Percentiles rank a stretch among this genome's conserved stretches.
These are phyloP conservation scores for Rosalia funebris DNA, from an alignment of 2,888 invertebrate species.

Conservation along the genomic window DNA sequence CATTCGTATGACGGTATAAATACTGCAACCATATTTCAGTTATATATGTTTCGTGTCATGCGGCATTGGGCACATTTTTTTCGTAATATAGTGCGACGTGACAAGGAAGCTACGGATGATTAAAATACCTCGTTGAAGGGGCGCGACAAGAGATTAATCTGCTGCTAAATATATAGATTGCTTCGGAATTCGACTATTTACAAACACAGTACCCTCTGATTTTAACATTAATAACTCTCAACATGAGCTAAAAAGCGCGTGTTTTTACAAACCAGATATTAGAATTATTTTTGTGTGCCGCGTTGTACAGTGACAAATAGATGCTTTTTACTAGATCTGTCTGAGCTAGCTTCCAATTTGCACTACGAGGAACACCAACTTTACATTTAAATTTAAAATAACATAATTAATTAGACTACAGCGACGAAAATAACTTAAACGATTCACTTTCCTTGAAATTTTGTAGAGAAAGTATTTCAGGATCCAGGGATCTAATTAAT, in stretches of 20 bases:
- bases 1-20: conserved; percentile 31
- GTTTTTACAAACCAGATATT: conserved; percentile 40
- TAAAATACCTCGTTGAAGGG: conserved; percentile 59
- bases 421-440: conserved; percentile 12
- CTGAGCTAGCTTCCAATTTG: conserved; percentile 41
- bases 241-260: conserved; percentile 54
- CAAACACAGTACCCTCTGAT: conserved; percentile 58
- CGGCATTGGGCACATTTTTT: conserved; percentile 53
- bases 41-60: conserved; percentile 36
- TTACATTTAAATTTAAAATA: conserved; percentile 42
- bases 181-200: conserved; percentile 62
- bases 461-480: neutral
- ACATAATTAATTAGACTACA: conserved; percentile 39
- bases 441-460: neutral
- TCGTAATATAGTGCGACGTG: conserved; percentile 50
- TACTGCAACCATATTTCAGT: conserved; percentile 27
- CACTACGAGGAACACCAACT: conserved; percentile 43
- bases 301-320: conserved; percentile 46
- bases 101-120: conserved; percentile 58
- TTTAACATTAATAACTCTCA: conserved; percentile 54
- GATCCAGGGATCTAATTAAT: conserved; percentile 2
- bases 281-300: conserved; percentile 39
- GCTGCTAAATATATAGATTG: conserved; percentile 64
- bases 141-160: conserved; percentile 63
- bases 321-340: conserved; percentile 43